These are phyloP conservation scores for Pteropus alecto DNA, from an alignment of 2,113 vertebrate genomes.

Conservation along the genomic window DNA sequence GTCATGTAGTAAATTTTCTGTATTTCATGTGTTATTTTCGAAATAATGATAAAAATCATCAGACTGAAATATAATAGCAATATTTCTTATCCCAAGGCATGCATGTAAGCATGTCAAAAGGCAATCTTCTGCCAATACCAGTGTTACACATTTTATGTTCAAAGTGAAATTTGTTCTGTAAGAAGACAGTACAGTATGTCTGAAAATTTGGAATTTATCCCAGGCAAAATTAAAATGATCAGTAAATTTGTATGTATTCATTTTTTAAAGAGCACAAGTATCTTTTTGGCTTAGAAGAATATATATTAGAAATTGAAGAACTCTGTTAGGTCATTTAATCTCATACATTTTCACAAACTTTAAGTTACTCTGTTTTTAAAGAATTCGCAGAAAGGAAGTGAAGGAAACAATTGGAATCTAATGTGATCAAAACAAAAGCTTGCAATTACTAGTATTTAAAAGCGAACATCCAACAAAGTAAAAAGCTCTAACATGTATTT, in stretches of 20 bases:
- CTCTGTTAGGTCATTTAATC: background rate
- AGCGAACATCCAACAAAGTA: background rate
- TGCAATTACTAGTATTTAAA: conserved; percentile 1
- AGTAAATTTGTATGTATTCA: background rate
- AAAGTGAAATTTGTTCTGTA: conserved; percentile 6
- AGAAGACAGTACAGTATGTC: background rate
- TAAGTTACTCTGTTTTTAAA: background rate
- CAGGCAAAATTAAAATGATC: conserved; percentile 1
- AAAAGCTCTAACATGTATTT: conserved; percentile 18
- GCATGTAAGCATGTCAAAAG: background rate
- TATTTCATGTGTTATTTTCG: background rate
- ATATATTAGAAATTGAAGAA: conserved; percentile 7
- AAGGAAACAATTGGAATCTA: background rate
- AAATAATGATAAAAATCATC: background rate
- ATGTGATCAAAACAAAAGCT: background rate
- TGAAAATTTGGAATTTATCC: conserved; percentile 5
- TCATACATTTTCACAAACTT: conserved; percentile 6
- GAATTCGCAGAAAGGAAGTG: background rate
- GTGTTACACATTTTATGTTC: background rate
- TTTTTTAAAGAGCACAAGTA: conserved; percentile 17
- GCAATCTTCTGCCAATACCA: background rate
- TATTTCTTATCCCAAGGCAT: background rate
- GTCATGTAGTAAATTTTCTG: conserved; percentile 28
- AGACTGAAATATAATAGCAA: background rate
- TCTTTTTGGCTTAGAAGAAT: background rate